Evolutionary conservation across 2,888 invertebrate species (phyloP).

Genomic region (Cosmia pyralina): DNA sequence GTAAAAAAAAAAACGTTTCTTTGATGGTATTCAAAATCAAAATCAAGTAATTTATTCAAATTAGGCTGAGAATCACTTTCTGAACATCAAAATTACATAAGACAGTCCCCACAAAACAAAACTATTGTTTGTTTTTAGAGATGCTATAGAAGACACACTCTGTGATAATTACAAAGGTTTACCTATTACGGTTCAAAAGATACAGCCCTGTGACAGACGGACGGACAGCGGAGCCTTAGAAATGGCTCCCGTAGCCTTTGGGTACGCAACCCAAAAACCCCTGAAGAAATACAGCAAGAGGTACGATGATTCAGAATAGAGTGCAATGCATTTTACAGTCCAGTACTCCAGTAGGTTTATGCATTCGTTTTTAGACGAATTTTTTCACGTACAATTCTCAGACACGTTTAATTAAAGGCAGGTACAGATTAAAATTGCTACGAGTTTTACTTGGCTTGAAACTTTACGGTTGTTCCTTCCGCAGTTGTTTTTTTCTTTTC

Average conservation of each 20-base stretch:
- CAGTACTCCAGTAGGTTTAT: conserved; percentile 18
- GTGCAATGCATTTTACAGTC: conserved; percentile 37
- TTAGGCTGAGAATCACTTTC: no score
- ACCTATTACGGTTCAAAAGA: neutral
- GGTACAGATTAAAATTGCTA: neutral
- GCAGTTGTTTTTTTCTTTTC: no score
- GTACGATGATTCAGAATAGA: conserved; percentile 11
- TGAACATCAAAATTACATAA: no score
- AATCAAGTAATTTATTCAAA: no score
- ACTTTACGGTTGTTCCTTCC: no score
- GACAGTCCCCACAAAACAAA: no score
- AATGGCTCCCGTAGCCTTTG: no score
- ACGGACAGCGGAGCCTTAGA: neutral
- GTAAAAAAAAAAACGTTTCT: no score
- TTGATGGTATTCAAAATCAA: no score
- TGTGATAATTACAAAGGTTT: neutral
- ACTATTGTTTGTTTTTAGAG: neutral
- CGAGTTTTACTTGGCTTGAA: neutral
- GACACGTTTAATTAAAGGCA: neutral
- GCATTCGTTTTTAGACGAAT: conserved; percentile 26
- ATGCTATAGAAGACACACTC: neutral
- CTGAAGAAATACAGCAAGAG: conserved; percentile 6
- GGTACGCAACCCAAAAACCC: neutral
- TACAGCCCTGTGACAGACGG: neutral
- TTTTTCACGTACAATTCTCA: conserved; percentile 15